A percentile compares a stretch with the other conserved stretches of the same genome.
phyloP scores from a whole-genome alignment of 2,113 vertebrate genomes.

The Callaeas wilsoni region DNA sequence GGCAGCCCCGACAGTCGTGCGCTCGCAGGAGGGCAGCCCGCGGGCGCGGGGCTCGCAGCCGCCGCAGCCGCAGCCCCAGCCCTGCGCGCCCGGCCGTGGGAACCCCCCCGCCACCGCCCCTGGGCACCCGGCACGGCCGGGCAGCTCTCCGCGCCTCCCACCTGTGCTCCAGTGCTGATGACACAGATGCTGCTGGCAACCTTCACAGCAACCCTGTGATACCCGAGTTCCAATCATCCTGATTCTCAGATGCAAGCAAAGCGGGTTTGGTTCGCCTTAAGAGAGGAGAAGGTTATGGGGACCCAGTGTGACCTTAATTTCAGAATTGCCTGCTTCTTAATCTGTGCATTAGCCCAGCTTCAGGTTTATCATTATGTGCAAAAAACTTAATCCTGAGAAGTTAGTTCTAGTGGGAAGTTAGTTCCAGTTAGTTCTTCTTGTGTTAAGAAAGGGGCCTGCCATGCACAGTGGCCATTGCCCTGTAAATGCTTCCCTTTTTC shows the following conservation, averaged over 20 bases:
- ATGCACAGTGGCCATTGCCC: neutral
- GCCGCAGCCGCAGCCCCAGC: no score
- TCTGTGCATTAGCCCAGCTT: neutral
- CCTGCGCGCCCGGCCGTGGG: neutral
- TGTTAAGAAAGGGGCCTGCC: neutral
- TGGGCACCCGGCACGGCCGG: no score
- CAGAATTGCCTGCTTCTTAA: neutral
- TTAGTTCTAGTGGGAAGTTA: neutral
- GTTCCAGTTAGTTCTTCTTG: neutral
- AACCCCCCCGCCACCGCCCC: no score
- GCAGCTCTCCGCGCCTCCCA: neutral
- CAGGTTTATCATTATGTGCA: neutral
- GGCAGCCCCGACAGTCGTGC: no score
- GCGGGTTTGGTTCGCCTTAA: neutral
- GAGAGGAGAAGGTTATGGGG: neutral
- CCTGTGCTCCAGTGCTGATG: no score
- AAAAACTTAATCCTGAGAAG: neutral
- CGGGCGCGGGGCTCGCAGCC: accelerated
- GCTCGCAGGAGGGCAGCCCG: no score
- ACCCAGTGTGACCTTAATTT: neutral
- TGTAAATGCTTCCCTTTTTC: neutral
- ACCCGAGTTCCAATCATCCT: neutral
- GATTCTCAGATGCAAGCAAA: neutral
- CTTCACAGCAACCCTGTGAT: neutral
- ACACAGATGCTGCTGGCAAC: neutral